Evolutionary conservation across 1,140 invertebrate genomes (phyloP), one percentile per base, ranked within the genome.

Genomic region (Orchesella cincta): DNA sequence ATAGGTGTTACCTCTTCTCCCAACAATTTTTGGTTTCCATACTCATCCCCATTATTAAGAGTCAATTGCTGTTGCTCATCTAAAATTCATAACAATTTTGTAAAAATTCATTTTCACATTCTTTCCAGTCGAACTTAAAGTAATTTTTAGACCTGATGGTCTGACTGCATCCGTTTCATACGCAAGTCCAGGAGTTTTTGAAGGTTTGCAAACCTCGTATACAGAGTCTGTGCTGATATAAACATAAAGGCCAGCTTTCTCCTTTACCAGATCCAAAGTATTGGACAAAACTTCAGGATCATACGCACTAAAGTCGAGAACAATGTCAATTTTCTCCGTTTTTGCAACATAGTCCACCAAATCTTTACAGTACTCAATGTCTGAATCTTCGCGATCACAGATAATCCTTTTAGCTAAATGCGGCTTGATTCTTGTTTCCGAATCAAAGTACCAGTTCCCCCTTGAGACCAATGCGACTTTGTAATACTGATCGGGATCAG

Each of bases 391-490:
- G 31, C 87, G 81, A 75, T 88, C 86, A 83, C 86, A 88, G 23
- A 76, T 81, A 18, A 87, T 64, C 26, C 34, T 31, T 51, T 84
- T 83, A 23, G 72, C 77, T 0, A 87, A 84, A 70, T 80, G 81
- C 0, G 86, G 86, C 52, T 85, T 84, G 64, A 88, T 84, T 39
- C 83, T 78, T 16, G 75, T 78, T 0, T 76, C 81, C 5, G 84
- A 83, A 81, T 88, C 86, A 86, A 86, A 88, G 78, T 88, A 86
- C 86, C 86, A 87, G 82, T 86, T 87, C 0, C 87, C 87, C 5
- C 87, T 81, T 78, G 86, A 87, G 12, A 87, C 83, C 5, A 86
- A 52, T 1, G 83, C 84, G 0, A 87, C 77, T 72, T 84, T 79
- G 75, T 82, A 82, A 0, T 82, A 80, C 26, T 14, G 5, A 2